phyloP scores from a whole-genome alignment of 1,140 invertebrate genomes.

The Brachionus paranguensis region DNA sequence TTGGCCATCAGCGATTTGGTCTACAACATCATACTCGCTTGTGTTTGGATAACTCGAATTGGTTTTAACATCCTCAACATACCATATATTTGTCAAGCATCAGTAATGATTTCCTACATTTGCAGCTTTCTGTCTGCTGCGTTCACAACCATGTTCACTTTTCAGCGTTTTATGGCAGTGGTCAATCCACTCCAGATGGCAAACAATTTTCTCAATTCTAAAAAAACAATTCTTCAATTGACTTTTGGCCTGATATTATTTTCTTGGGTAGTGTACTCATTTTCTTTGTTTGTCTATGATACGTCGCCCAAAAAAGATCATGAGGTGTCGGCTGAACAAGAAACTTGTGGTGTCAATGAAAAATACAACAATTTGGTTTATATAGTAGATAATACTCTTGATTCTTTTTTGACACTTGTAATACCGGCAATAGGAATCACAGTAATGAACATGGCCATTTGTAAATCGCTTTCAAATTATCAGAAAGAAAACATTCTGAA shows the following conservation, averaged over 20 bases:
- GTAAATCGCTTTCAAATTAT: not conserved
- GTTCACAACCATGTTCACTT: constrained; percentile 39
- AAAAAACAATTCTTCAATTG: not conserved
- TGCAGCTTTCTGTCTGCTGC: constrained; percentile 36
- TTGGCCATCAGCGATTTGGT: constrained; percentile 30
- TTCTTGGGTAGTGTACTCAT: not conserved
- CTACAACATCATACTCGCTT: constrained; percentile 33
- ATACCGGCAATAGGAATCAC: constrained; percentile 8
- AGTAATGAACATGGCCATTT: constrained; percentile 23
- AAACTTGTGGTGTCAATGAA: constrained; percentile 19
- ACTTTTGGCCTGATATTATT: not conserved
- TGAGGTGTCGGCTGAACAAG: not conserved
- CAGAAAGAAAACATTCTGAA: constrained; percentile 19
- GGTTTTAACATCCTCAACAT: constrained; percentile 17
- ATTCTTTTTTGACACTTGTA: constrained; percentile 35
- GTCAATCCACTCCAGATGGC: not conserved
- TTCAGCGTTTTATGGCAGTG: constrained; percentile 36
- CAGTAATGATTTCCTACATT: constrained; percentile 5
- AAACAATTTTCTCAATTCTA: constrained; percentile 5
- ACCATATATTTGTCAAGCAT: constrained; percentile 20
- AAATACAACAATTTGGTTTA: constrained; percentile 27
- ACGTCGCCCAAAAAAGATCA: constrained; percentile 25
- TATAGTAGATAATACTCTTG: constrained; percentile 31
- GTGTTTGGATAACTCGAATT: constrained; percentile 23
- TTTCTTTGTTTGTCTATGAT: constrained; percentile 24